Base-by-base conservation (phyloP, 2,797 vertebrate species). In the Dicrostonyx torquatus region DNA sequence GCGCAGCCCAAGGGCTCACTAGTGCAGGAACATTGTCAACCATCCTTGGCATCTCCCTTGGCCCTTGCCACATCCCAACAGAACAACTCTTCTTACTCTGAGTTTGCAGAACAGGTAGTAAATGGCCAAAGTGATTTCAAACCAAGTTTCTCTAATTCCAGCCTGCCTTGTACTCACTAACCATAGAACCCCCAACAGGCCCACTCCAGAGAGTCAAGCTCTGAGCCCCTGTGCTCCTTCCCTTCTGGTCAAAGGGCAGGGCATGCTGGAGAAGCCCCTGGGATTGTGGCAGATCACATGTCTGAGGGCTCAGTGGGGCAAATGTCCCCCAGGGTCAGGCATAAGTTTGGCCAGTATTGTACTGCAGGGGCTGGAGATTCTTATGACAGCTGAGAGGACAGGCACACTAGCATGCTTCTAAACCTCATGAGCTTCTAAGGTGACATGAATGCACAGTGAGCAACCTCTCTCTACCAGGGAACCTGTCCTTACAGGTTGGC, bases 71-170 rank as follows among this genome's bases (percentile, higher is more conserved):
- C 31, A 90, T 12, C 34, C n/a, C 62, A 37, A 2, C 6, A 9
- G 66, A 90, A 31, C 31, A 40, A 40, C 1, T 53, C n/a, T 40
- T 40, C 24, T 66, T 13, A 0, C 12, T 89, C 62, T 37, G n/a
- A 66, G 31, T 90, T 22, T 73, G 58, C 12, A 82, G 58, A 82
- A 72, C 43, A 48, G 78, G 17, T 43, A n/a, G 62, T 29, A 75
- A 90, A 17, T 26, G 34, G 37, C 37, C 34, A 83, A 87, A 45
- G 15, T 45, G 45, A 94, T 77, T 68, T 78, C n/a, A 76, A 70
- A 79, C 2, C 8, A 29, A 24, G 34, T 22, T 66, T 55, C 40
- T 85, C 43, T n/a, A 48, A 45, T 11, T 24, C 24, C 2, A n/a
- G 60, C 58, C 77, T 12, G 24, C 15, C 24, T 64, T 82, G 60